Evolutionary conservation across 2,888 invertebrate species (phyloP), one percentile per base, ranked within the genome.

Genomic region (Teinopalpus imperialis): DNA sequence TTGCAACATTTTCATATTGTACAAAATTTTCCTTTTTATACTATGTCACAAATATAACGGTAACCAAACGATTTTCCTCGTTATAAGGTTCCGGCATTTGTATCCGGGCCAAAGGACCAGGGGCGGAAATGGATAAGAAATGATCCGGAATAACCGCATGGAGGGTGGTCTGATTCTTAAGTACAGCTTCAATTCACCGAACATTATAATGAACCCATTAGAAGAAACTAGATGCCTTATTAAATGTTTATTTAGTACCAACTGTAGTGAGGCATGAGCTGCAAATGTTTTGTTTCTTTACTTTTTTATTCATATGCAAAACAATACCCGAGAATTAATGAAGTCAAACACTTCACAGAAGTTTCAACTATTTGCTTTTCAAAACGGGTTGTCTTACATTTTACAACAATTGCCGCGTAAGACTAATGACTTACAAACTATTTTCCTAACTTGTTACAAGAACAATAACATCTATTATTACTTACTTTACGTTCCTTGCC

Each of bases 101-200:
- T 58, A 68, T 83, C 83, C 81, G 82, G 72, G 63, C 67, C 69
- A 67, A 61, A 77, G 76, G 74, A 74, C 74, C 75, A 67, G 70
- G 66, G 56, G 56, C 76, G 80, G 81, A 83, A 74, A 73, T 70
- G 68, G 71, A 60, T 69, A 69, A 72, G 71, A 71, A 75, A 78
- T 68, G 59, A 64, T 60, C 52, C 52, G 59, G 65, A 69, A 68
- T 68, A 56, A 60, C 45, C 45, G 49, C 55, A 43, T 51, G 48
- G 36, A 49, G 54, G 56, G 51, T 49, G 48, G 35, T 51, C 30
- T 49, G 43, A 44, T 46, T 58, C 57, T 52, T 39, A 42, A 52
- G 47, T 37, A 48, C 24, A 46, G 44, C 14, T 16, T 8, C 31
- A 10, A 27, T 39, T 39, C 23, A 32, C 21, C 26, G 27, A 39